A percentile compares a stretch with the other conserved stretches of the same genome.
Conservation (phyloP, 2,888 invertebrate species). For the Hypercompe scribonia region DNA sequence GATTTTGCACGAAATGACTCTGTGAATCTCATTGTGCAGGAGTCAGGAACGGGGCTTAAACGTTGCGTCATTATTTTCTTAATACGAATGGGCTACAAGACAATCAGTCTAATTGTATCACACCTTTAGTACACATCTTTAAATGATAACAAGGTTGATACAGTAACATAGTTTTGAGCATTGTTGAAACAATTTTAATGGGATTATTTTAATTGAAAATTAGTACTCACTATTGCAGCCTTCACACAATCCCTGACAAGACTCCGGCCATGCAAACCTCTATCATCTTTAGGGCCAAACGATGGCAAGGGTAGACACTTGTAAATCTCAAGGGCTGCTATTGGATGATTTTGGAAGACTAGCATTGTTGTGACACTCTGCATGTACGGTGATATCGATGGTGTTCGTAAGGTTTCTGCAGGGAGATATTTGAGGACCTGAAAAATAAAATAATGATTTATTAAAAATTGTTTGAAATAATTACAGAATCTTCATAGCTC, state of each 20-base stretch:
- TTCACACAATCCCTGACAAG: conserved; percentile 87
- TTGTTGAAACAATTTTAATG: too few relatives aligned
- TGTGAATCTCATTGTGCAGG: too few relatives aligned
- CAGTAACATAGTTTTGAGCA: too few relatives aligned
- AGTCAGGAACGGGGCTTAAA: too few relatives aligned
- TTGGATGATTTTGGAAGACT: conserved; percentile 79
- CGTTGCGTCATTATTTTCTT: too few relatives aligned
- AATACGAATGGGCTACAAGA: too few relatives aligned
- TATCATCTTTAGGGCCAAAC: conserved; percentile 82
- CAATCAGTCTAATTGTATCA: too few relatives aligned
- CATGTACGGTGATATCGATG: conserved; percentile 81
- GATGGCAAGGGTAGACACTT: conserved; percentile 78
- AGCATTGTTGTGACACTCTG: conserved; percentile 83
- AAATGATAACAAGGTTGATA: too few relatives aligned
- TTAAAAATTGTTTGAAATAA: background rate
- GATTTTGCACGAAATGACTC: too few relatives aligned
- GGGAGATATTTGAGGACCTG: conserved; percentile 75
- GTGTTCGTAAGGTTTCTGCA: conserved; percentile 60
- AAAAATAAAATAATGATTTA: conserved; percentile 31
- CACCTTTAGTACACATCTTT: too few relatives aligned
- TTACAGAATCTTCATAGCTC: too few relatives aligned
- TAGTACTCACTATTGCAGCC: conserved; percentile 75
- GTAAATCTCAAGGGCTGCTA: conserved; percentile 83
- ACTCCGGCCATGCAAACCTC: conserved; percentile 84
- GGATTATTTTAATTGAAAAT: background rate